Conservation (phyloP, 2,888 invertebrate genomes). For the Ophion obscuratus region DNA sequence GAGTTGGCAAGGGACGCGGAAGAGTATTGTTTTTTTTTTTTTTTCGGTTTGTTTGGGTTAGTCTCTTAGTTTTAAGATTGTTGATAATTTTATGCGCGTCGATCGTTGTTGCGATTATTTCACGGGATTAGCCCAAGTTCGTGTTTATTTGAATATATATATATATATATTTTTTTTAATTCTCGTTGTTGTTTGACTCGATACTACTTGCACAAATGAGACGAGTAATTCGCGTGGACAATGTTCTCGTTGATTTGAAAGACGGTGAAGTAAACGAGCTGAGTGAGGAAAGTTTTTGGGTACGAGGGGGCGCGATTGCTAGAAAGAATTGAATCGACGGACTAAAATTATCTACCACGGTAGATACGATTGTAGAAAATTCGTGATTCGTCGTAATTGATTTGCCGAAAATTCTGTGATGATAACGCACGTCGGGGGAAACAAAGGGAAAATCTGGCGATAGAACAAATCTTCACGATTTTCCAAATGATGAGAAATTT, state of each 20-base stretch:
- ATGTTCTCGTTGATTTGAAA: background rate
- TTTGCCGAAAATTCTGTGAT: constrained; percentile 2
- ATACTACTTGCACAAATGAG: background rate
- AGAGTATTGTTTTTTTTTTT: background rate
- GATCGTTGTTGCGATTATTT: background rate
- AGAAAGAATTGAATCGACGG: constrained; percentile 12
- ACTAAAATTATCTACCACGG: background rate
- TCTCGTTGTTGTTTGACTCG: background rate
- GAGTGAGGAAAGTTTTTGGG: background rate
- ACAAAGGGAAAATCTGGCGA: background rate
- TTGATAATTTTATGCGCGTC: background rate
- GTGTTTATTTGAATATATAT: background rate
- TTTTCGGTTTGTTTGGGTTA: background rate
- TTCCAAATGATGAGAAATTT: constrained; percentile 20
- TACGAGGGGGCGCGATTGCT: constrained; percentile 9
- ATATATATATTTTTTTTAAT: background rate
- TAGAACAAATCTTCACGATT: background rate
- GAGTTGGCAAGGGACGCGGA: background rate
- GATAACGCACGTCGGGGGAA: background rate
- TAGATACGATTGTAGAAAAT: background rate
- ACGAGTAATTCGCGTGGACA: background rate
- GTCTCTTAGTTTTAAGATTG: background rate
- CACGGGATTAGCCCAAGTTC: background rate
- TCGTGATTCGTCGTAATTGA: constrained; percentile 8
- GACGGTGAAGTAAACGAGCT: background rate